Conservation (phyloP, 2,113 vertebrate species). For the Lepidothrix coronata region DNA sequence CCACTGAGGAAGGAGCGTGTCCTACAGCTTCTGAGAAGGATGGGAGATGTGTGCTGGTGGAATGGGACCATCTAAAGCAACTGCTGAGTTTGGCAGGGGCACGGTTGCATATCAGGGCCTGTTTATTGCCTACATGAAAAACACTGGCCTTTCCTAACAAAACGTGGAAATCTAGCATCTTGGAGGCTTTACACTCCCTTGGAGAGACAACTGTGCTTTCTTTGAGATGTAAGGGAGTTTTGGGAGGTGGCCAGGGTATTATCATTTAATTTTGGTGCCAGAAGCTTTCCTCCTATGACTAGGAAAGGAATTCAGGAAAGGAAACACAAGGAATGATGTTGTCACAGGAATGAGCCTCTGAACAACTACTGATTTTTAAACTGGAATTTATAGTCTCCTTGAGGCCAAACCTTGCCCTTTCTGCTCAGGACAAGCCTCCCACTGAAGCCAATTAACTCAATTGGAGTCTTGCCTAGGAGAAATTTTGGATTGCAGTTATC, state of each 20-base stretch:
- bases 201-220: not conserved
- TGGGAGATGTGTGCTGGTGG: not conserved
- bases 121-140: not conserved
- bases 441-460: slow-evolving; percentile 39
- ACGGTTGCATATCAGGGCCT: not conserved
- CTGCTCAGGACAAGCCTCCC: slow-evolving; percentile 14
- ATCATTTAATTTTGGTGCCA: slow-evolving; percentile 31
- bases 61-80: not conserved
- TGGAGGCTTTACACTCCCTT: not conserved
- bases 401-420: slow-evolving; percentile 25
- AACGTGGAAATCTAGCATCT: fast-evolving
- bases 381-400: slow-evolving; percentile 13
- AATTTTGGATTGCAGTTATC: not conserved
- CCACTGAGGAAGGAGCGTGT: not conserved
- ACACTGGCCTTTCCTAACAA: not conserved
- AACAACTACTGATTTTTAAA: slow-evolving; percentile 38
- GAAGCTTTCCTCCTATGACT: not conserved
- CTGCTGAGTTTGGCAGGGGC: not conserved
- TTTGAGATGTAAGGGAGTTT: not conserved
- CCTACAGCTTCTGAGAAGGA: not conserved
- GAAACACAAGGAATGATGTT: not conserved
- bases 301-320: slow-evolving; percentile 4
- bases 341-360: slow-evolving; percentile 25
- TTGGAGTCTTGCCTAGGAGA: slow-evolving; percentile 29
- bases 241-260: slow-evolving; percentile 21